Base-by-base conservation (phyloP, 2,888 invertebrate species). In the Chironomus tentans region DNA sequence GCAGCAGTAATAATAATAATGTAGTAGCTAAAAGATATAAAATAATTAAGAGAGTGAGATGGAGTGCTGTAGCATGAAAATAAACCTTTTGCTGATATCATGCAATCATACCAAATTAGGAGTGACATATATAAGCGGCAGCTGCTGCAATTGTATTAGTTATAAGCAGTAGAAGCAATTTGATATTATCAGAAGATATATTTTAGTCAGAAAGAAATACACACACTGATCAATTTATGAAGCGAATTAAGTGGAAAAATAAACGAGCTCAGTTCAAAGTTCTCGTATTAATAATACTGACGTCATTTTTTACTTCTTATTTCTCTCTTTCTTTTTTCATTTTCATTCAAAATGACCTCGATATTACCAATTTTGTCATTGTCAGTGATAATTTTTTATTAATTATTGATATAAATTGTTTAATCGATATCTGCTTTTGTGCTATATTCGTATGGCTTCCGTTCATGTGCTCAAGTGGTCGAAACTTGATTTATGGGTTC, bases 71-170 rank as follows among this genome's bases (percentile, higher is more conserved):
- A 56, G 56, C 56, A 21, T 21, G 24, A 24, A 65, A 65, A 22
- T 22, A 38, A 38, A 38, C 21, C 21, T 28, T 46, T 68, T 68
- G 46, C 38, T 68, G 68, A 68, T 68, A 68, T 68, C 68, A 68
- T 68, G 38, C 68, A 68, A 68, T 68, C 72, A 72, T 72, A 38
- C 74, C 74, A 65, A 74, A 74, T 74, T 47, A 68, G 74, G 74
- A 74, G 22, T 6, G 74, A 65, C 18, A 68, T 28, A 68, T 68
- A 68, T 5, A 18, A 68, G 28, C 38, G 68, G n/a, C 38, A 46
- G 46, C 28, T 15, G 46, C 28, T 15, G 46, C 12, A 21, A 56
- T 18, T 56, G 56, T 56, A 15, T 56, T 56, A 18, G 56, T 56
- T 65, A 12, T 22, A 65, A 65, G 22, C 65, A 65, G 56, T 18